Percentiles rank a stretch among this genome's conserved stretches.
Evolutionary conservation across 2,888 invertebrate species (phyloP).

Genomic region (Nemapogon koenigi): DNA sequence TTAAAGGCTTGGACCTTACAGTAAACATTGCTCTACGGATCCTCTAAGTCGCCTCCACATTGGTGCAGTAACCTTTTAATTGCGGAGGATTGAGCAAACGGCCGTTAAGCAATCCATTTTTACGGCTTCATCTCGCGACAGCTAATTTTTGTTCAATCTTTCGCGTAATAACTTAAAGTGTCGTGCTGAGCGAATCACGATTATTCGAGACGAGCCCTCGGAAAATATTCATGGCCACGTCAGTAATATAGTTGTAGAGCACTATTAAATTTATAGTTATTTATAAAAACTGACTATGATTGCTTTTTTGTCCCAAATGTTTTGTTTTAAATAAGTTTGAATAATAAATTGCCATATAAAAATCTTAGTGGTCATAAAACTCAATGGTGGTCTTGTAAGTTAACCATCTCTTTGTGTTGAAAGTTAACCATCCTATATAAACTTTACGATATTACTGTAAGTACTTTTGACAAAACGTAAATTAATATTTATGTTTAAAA

Average conservation of each 20-base stretch:
- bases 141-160: conserved; percentile 42
- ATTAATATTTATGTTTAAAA: no score
- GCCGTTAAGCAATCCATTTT: conserved; percentile 26
- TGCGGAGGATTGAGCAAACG: conserved; percentile 23
- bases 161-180: conserved; percentile 41
- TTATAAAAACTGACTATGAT: conserved; percentile 19
- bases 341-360: conserved; percentile 9
- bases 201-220: conserved; percentile 33
- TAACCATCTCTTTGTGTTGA: background rate
- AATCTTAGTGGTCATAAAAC: conserved; percentile 9
- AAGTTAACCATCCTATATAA: no score
- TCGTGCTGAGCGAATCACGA: conserved; percentile 48
- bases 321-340: conserved; percentile 11
- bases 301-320: conserved; percentile 19
- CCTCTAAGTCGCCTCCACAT: conserved; percentile 19
- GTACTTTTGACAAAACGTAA: no score
- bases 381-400: conserved; percentile 9
- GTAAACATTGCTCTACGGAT: conserved; percentile 10
- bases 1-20: background rate
- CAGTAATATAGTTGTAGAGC: conserved; percentile 22
- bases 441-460: no score
- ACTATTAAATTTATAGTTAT: conserved; percentile 26
- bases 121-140: conserved; percentile 33
- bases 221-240: conserved; percentile 33
- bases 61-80: conserved; percentile 29